A percentile compares a stretch with the other conserved stretches of the same genome.
Evolutionary conservation across 2,797 vertebrate genomes (phyloP).

Genomic region (Babyrousa celebensis): DNA sequence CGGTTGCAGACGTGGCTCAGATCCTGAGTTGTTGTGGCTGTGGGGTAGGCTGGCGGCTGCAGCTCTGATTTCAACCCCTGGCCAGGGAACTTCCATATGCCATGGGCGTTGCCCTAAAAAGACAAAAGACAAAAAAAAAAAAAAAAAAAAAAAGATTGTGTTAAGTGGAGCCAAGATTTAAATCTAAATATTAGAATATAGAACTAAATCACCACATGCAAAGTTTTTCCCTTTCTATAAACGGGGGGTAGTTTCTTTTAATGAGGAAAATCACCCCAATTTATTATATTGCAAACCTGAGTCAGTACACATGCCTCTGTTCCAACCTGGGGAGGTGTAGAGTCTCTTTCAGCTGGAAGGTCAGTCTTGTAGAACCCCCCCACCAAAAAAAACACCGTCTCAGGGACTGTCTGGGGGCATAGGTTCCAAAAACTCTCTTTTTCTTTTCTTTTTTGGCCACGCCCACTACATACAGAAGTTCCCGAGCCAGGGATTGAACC

Average conservation of each 20-base stretch:
- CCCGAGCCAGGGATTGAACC: no score
- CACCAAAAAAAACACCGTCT: neutral
- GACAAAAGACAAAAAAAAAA: no score
- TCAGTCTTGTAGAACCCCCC: neutral
- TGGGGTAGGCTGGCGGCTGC: no score
- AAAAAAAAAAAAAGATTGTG: neutral
- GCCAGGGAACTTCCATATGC: no score
- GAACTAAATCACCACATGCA: slow-evolving; percentile 1
- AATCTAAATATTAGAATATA: neutral
- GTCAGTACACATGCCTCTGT: neutral
- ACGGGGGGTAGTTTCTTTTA: neutral
- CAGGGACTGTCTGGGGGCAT: neutral
- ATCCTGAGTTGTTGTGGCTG: no score
- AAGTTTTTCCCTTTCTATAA: neutral
- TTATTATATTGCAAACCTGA: neutral
- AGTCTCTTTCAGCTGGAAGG: neutral
- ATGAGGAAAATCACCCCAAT: neutral
- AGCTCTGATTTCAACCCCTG: no score
- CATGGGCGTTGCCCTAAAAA: no score
- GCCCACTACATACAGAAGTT: no score
- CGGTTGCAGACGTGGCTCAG: no score
- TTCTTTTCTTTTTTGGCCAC: no score
- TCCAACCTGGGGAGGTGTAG: neutral
- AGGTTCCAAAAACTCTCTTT: neutral
- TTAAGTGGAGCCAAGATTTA: neutral